Percentiles rank a stretch among this genome's conserved stretches.
Conservation (phyloP, 2,113 vertebrate genomes). For the Gopherus flavomarginatus region DNA sequence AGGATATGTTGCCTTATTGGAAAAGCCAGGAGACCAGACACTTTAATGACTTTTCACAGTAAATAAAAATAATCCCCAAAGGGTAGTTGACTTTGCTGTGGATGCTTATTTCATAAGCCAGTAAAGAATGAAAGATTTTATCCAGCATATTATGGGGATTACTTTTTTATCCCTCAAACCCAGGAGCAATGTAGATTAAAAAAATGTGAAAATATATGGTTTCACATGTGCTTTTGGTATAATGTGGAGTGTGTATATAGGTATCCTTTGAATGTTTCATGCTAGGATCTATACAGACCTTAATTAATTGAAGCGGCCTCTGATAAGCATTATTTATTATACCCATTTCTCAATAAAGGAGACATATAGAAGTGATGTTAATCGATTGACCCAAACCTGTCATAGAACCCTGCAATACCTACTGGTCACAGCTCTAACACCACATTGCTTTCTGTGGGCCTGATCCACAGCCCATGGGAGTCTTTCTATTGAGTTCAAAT, state of each 20-base stretch:
- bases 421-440: background rate
- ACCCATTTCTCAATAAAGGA: background rate
- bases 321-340: background rate
- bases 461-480: background rate
- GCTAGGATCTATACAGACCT: background rate
- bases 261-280: background rate
- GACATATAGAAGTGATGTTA: background rate
- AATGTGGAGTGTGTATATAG: background rate
- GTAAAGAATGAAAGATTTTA: constrained; percentile 45
- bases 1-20: constrained; percentile 51
- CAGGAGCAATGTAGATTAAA: background rate
- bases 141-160: constrained; percentile 43
- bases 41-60: constrained; percentile 72
- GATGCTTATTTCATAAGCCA: constrained; percentile 44
- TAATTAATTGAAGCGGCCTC: background rate
- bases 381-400: background rate
- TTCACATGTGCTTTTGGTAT: background rate
- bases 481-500: background rate
- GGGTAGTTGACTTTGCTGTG: constrained; percentile 15
- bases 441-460: background rate
- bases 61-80: constrained; percentile 69
- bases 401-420: background rate
- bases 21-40: constrained; percentile 58
- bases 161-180: constrained; percentile 52
- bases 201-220: constrained; percentile 18